Conservation (phyloP, 2,797 vertebrate genomes). For the Anas flavirostris region DNA sequence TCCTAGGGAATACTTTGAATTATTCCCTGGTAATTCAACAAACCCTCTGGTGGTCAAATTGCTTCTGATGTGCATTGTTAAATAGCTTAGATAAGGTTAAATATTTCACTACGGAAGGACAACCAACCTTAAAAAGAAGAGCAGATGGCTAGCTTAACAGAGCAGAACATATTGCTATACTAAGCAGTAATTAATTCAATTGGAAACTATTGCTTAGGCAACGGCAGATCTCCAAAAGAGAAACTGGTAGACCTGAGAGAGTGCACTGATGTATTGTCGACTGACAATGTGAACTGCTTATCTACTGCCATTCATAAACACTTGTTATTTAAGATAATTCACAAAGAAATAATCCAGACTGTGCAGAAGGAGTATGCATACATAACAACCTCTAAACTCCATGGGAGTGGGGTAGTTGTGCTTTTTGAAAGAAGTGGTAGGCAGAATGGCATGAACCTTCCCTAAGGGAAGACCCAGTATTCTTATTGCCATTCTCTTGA, state of each 20-base stretch:
- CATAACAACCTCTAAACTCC: background rate
- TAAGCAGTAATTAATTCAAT: constrained; percentile 24
- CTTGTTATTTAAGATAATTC: background rate
- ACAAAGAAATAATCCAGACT: background rate
- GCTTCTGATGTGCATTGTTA: background rate
- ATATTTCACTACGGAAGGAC: background rate
- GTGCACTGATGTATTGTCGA: background rate
- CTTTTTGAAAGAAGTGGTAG: background rate
- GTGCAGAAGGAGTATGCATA: background rate
- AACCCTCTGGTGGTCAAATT: background rate
- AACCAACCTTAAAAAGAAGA: background rate
- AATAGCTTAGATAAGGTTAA: background rate
- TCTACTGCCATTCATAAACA: background rate
- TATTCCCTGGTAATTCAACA: background rate
- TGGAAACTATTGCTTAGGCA: background rate
- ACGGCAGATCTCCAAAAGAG: background rate
- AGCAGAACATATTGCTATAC: constrained; percentile 6
- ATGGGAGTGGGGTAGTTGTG: background rate
- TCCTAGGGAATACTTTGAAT: background rate
- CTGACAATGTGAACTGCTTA: background rate
- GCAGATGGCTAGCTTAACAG: constrained; percentile 22
- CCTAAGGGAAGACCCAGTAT: background rate
- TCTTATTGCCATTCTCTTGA: background rate
- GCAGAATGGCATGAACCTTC: background rate
- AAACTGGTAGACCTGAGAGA: background rate